Evolutionary conservation across 2,888 invertebrate species (phyloP).

Genomic region (Chymomyza amoena): DNA sequence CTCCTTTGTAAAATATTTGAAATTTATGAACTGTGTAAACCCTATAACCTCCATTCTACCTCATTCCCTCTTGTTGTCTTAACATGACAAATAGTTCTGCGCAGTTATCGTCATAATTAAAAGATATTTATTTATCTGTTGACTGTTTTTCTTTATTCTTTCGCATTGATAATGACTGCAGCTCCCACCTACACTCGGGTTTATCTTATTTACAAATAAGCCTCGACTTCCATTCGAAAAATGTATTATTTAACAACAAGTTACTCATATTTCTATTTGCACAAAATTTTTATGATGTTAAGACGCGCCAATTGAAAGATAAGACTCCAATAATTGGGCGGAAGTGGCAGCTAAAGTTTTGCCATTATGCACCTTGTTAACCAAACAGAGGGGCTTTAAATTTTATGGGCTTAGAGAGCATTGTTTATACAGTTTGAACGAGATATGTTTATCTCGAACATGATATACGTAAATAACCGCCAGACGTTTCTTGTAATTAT

Average conservation of each 20-base stretch:
- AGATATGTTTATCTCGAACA: background rate
- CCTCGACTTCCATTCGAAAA: background rate
- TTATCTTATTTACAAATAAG: background rate
- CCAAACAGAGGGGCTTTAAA: background rate
- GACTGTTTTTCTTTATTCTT: background rate
- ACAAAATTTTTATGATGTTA: background rate
- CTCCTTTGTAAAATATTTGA: no score
- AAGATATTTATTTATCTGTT: background rate
- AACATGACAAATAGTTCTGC: no score
- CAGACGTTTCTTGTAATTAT: no score
- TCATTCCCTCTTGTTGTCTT: no score
- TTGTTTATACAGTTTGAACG: background rate
- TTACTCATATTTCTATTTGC: background rate
- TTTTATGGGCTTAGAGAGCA: background rate
- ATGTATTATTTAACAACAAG: background rate
- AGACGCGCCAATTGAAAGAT: background rate
- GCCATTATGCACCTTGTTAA: background rate
- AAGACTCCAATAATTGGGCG: background rate
- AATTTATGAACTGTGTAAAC: no score
- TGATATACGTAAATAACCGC: background rate
- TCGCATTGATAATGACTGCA: background rate
- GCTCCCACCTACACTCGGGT: background rate
- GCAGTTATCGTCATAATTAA: background rate
- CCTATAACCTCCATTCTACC: no score
- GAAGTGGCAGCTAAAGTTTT: background rate